phyloP scores from a whole-genome alignment of 2,113 vertebrate species.

The Ploceus nigricollis region DNA sequence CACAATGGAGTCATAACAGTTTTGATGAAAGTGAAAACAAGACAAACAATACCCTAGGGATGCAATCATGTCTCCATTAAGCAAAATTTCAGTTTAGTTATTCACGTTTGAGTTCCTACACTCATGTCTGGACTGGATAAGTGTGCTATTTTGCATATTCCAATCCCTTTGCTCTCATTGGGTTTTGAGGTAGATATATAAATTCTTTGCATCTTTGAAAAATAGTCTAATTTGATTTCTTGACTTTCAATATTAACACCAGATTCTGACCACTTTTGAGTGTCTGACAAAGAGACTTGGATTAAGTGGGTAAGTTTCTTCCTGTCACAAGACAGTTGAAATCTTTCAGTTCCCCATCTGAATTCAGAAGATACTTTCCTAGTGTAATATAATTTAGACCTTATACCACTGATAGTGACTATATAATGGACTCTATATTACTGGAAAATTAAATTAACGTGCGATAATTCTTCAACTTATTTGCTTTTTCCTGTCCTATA shows the following conservation, averaged over 20 bases:
- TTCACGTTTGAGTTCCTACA: background rate
- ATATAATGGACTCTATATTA: background rate
- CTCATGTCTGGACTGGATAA: background rate
- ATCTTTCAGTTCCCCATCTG: background rate
- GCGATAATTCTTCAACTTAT: background rate
- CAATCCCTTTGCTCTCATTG: background rate
- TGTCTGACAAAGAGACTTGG: background rate
- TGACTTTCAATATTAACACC: background rate
- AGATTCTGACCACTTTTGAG: background rate
- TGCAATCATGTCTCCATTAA: background rate
- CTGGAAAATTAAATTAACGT: background rate
- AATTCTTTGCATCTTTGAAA: background rate
- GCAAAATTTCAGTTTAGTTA: background rate
- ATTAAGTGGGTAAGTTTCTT: background rate
- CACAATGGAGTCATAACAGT: background rate
- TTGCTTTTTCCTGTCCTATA: background rate
- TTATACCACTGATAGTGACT: background rate
- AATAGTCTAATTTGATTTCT: background rate
- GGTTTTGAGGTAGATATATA: background rate
- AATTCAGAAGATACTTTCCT: background rate
- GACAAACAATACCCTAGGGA: background rate
- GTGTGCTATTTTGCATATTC: background rate
- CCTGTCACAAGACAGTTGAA: background rate
- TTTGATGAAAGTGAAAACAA: background rate
- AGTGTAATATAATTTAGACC: background rate